Evolutionary conservation across 2,888 invertebrate species (phyloP).

Genomic region (Andricus curvator): DNA sequence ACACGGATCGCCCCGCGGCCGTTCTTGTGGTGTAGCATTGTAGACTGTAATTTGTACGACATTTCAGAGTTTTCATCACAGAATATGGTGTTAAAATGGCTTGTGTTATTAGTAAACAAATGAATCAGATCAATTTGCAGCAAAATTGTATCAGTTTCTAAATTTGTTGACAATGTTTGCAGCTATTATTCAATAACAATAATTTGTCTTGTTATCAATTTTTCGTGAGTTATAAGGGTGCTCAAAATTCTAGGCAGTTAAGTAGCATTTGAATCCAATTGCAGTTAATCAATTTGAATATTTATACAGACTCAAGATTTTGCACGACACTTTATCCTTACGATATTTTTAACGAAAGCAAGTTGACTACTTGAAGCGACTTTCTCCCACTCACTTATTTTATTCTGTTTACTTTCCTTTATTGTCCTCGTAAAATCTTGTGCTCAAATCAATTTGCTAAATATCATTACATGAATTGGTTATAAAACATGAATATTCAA

Average conservation of each 20-base stretch:
- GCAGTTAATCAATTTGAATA: background rate
- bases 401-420: background rate
- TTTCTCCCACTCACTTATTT: background rate
- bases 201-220: no score
- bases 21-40: background rate
- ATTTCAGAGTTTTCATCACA: background rate
- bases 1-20: background rate
- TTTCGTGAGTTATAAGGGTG: no score
- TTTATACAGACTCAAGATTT: background rate
- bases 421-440: background rate
- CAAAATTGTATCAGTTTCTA: background rate
- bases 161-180: no score
- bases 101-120: background rate
- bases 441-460: background rate
- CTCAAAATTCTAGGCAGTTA: no score
- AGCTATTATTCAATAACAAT: no score
- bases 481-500: background rate
- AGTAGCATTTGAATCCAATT: background rate
- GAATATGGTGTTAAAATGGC: background rate
- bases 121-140: background rate
- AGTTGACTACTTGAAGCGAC: background rate
- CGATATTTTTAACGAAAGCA: background rate
- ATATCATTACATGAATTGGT: background rate
- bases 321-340: background rate
- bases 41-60: background rate